Evolutionary conservation across 2,113 vertebrate species (phyloP).

Genomic region (Antechinus flavipes): DNA sequence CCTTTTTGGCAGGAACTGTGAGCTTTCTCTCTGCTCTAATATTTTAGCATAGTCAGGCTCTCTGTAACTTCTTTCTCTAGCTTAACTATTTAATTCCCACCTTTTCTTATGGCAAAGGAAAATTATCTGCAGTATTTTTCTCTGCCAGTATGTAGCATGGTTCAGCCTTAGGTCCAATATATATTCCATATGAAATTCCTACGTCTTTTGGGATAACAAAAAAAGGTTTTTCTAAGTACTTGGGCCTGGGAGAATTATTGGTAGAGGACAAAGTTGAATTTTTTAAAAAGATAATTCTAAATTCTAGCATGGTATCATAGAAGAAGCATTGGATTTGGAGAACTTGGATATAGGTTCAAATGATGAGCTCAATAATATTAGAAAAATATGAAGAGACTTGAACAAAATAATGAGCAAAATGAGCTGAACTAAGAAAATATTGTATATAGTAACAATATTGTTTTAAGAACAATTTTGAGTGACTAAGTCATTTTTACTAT

Average conservation of each 20-base stretch:
- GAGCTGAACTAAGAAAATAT: neutral
- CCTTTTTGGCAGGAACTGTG: neutral
- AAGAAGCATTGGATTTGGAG: neutral
- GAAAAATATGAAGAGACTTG: neutral
- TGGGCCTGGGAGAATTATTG: neutral
- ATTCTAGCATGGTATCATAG: neutral
- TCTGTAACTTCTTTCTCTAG: neutral
- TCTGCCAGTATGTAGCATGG: neutral
- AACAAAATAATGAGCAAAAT: neutral
- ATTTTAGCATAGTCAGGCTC: neutral
- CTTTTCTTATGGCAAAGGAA: neutral
- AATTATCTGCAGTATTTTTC: neutral
- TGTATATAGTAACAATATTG: neutral
- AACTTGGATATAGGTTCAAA: neutral
- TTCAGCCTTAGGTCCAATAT: neutral
- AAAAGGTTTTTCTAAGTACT: neutral
- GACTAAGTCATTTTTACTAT: neutral
- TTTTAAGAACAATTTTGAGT: neutral
- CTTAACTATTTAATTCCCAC: neutral
- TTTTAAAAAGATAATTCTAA: neutral
- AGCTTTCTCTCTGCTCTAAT: neutral
- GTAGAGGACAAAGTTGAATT: neutral
- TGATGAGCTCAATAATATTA: neutral
- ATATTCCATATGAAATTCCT: neutral
- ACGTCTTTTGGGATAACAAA: neutral